Conservation (phyloP, 2,797 vertebrate genomes). For the Emydoidea blandingii region DNA sequence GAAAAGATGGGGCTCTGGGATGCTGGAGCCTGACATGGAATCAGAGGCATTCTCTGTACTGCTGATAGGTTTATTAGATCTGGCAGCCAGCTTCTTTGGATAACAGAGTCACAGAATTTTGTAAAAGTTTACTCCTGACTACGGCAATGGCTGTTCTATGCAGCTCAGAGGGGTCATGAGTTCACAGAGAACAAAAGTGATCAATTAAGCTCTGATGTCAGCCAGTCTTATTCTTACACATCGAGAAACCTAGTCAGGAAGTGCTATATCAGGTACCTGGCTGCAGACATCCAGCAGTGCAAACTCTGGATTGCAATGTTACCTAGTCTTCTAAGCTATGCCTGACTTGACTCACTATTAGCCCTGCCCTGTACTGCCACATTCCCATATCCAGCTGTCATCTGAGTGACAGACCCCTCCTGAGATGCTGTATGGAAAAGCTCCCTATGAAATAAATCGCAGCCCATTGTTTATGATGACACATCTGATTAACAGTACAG, state of each 20-base stretch:
- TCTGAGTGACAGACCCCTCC: background rate
- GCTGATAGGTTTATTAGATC: background rate
- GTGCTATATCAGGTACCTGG: background rate
- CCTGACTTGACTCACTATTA: background rate
- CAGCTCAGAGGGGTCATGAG: background rate
- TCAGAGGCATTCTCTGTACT: background rate
- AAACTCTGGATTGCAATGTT: background rate
- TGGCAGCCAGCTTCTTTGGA: background rate
- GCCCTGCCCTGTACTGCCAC: background rate
- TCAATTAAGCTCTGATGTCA: slow-evolving; percentile 17
- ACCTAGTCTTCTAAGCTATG: background rate
- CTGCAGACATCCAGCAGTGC: slow-evolving; percentile 13
- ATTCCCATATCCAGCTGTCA: background rate
- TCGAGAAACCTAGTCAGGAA: background rate
- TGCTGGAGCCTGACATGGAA: background rate
- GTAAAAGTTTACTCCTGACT: background rate
- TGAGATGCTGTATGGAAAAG: background rate
- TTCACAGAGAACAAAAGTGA: slow-evolving; percentile 17
- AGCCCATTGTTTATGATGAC: background rate
- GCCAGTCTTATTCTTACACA: slow-evolving; percentile 11
- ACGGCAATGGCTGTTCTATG: background rate
- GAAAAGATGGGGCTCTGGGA: background rate
- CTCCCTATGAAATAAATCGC: background rate
- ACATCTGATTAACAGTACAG: background rate
- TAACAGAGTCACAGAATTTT: background rate